Conservation (phyloP, 1,140 invertebrate genomes). For the Teleopsis dalmanni region DNA sequence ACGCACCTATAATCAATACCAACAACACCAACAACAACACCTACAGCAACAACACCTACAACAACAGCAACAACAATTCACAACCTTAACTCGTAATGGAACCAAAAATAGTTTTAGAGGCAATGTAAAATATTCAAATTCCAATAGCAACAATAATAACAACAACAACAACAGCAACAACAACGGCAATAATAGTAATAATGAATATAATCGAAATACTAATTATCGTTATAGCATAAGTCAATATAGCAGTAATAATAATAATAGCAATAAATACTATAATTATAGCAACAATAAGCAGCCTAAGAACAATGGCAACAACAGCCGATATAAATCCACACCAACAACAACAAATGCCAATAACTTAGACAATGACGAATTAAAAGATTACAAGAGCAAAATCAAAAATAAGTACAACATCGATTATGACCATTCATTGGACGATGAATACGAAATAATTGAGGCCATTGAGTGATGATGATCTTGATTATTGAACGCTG, state of each 20-base stretch:
- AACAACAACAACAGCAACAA: constrained; percentile 15
- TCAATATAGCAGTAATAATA: constrained; percentile 15
- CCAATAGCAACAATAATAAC: constrained; percentile 33
- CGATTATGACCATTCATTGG: constrained; percentile 44
- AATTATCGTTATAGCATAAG: constrained; percentile 4
- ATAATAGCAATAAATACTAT: constrained; percentile 18
- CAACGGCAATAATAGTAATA: constrained; percentile 20
- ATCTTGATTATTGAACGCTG: constrained; percentile 1
- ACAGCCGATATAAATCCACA: constrained; percentile 6
- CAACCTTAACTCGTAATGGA: constrained; percentile 15
- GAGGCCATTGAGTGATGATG: constrained; percentile 37
- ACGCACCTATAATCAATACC: too few species aligned
- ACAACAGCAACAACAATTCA: constrained; percentile 18
- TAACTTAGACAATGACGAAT: constrained; percentile 35
- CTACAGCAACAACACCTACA: constrained; percentile 7
- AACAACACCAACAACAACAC: constrained; percentile 3
- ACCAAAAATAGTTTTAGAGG: constrained; percentile 45
- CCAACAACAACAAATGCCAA: constrained; percentile 18
- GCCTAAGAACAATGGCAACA: constrained; percentile 6
- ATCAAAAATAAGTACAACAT: constrained; percentile 44
- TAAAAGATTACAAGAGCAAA: constrained; percentile 42
- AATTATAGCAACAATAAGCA: constrained; percentile 18
- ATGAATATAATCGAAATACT: constrained; percentile 2
- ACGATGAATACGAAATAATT: constrained; percentile 45
- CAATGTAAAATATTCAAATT: constrained; percentile 31